Evolutionary conservation across 2,888 invertebrate genomes (phyloP).

Genomic region (Dromius quadrimaculatus): DNA sequence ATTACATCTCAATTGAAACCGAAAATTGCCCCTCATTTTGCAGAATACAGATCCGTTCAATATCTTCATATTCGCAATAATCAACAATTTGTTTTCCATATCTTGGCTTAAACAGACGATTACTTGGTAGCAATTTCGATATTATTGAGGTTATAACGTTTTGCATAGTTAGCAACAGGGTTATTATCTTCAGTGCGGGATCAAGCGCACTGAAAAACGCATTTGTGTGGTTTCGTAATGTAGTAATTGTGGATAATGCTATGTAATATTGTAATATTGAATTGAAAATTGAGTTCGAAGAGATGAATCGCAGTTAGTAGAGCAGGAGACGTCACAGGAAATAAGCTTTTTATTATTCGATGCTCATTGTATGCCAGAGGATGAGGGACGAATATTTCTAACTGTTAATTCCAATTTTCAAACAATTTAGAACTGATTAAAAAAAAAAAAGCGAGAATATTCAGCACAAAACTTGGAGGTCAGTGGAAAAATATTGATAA

Average conservation of each 20-base stretch:
- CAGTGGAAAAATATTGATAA: no score
- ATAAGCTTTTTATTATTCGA: constrained; percentile 12
- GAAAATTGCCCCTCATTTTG: no score
- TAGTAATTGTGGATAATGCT: constrained; percentile 42
- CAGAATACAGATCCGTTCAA: no score
- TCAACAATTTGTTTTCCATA: background rate
- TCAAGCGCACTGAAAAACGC: constrained; percentile 3
- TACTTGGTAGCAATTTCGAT: background rate
- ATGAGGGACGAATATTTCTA: constrained; percentile 22
- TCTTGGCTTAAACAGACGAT: background rate
- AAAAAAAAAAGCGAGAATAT: no score
- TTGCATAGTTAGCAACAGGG: background rate
- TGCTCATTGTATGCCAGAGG: constrained; percentile 22
- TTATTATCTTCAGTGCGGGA: constrained; percentile 1
- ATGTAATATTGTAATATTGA: constrained; percentile 43
- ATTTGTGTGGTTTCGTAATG: constrained; percentile 42
- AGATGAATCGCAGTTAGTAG: constrained; percentile 43
- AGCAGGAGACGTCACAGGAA: constrained; percentile 47
- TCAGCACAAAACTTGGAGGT: no score
- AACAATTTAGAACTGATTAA: no score
- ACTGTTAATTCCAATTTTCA: constrained; percentile 7
- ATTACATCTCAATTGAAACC: no score
- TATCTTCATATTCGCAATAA: no score
- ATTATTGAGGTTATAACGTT: constrained; percentile 1
- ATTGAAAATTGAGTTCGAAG: constrained; percentile 15